Evolutionary conservation across 2,113 vertebrate genomes (phyloP).

Genomic region (Python bivittatus): DNA sequence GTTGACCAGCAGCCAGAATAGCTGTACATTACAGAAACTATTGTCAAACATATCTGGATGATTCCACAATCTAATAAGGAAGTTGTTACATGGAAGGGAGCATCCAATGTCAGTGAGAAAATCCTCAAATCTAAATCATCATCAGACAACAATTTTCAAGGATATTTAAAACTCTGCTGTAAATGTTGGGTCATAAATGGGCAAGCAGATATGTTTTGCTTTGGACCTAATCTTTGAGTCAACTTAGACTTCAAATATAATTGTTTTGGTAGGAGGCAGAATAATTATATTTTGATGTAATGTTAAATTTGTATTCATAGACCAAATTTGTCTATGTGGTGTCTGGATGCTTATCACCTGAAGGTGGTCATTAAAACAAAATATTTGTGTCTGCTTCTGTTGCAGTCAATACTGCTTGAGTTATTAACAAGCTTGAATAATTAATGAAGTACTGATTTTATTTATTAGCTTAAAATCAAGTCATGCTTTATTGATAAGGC

Average conservation of each 20-base stretch:
- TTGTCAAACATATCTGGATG: background rate
- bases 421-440: background rate
- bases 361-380: background rate
- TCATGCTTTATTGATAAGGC: background rate
- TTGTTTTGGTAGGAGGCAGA: constrained; percentile 47
- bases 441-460: background rate
- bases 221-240: background rate
- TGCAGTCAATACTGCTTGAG: background rate
- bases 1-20: background rate
- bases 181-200: constrained; percentile 8
- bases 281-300: constrained; percentile 36
- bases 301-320: constrained; percentile 46
- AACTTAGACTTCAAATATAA: constrained; percentile 26
- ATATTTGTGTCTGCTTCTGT: background rate
- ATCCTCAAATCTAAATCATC: background rate
- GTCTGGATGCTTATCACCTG: background rate
- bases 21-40: background rate
- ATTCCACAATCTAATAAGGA: background rate
- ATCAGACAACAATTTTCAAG: constrained; percentile 5
- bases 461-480: background rate
- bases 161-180: constrained; percentile 36
- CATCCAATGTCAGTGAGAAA: background rate
- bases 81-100: background rate
- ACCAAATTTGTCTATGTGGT: constrained; percentile 22
- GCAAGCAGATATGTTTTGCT: constrained; percentile 41